Percentiles rank a stretch among this genome's conserved stretches.
phyloP scores from a whole-genome alignment of 2,797 vertebrate genomes.

The Microcaecilia unicolor region DNA sequence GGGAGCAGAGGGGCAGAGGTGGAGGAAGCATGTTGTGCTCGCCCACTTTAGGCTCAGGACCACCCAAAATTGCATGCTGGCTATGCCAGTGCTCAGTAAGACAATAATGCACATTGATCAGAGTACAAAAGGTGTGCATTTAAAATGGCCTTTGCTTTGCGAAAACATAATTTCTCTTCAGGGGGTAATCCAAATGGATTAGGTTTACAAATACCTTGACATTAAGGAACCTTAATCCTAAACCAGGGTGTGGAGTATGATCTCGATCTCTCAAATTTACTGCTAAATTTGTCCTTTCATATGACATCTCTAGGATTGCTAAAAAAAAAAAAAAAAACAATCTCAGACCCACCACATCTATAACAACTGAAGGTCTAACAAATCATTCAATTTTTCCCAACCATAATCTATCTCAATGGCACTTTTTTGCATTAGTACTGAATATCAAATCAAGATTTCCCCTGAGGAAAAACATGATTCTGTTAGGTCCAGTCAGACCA shows the following conservation, averaged over 20 bases:
- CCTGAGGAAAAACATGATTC: slow-evolving; percentile 35
- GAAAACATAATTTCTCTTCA: background rate
- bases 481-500: slow-evolving; percentile 29
- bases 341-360: slow-evolving; percentile 31
- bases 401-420: slow-evolving; percentile 30
- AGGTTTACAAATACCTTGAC: no score
- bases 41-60: no score
- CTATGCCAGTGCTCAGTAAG: no score
- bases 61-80: no score
- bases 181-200: no score
- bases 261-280: no score
- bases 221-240: no score
- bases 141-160: slow-evolving; percentile 8
- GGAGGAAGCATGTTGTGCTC: no score
- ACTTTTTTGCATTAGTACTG: slow-evolving; percentile 24
- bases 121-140: slow-evolving; percentile 17
- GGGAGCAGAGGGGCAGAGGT: no score
- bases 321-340: slow-evolving; percentile 11
- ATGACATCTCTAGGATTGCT: slow-evolving; percentile 14
- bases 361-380: slow-evolving; percentile 28
- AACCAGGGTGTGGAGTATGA: no score
- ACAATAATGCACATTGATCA: slow-evolving; percentile 3
- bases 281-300: slow-evolving; percentile 7
- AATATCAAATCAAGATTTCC: slow-evolving; percentile 35
- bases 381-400: slow-evolving; percentile 34